Conservation (phyloP, 2,113 vertebrate genomes). For the Pimephales promelas region DNA sequence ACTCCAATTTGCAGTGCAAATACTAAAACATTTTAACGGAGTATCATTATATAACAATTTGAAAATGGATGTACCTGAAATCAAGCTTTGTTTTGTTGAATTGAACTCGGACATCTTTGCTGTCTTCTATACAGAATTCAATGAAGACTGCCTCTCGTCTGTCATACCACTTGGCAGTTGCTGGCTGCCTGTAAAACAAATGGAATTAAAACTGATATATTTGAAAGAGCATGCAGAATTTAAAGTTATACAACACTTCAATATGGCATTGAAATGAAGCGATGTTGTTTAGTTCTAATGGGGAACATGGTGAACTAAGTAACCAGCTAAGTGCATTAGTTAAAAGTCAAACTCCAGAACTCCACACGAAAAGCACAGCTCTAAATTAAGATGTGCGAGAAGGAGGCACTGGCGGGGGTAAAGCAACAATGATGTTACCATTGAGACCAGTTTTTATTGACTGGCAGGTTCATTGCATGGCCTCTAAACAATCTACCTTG, state of each 20-base stretch:
- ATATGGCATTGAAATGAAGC: not conserved
- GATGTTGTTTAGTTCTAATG: not conserved
- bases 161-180: conserved; percentile 98
- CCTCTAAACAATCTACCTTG: not conserved
- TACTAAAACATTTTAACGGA: not conserved
- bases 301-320: not conserved
- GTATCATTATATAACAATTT: not conserved
- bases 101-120: conserved; percentile 90
- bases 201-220: not conserved
- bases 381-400: not conserved
- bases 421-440: conserved; percentile 10
- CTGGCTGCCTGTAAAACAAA: conserved; percentile 83
- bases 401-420: not conserved
- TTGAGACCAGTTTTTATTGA: conserved; percentile 4
- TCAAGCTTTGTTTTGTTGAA: conserved; percentile 90
- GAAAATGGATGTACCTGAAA: conserved; percentile 79
- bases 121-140: conserved; percentile 97
- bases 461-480: not conserved
- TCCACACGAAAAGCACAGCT: not conserved
- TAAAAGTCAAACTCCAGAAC: not conserved
- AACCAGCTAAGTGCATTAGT: not conserved
- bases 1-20: not conserved
- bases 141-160: conserved; percentile 93
- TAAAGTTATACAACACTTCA: not conserved
- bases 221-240: not conserved